phyloP scores from a whole-genome alignment of 2,888 invertebrate species.

The Noctuana brunneofusca region DNA sequence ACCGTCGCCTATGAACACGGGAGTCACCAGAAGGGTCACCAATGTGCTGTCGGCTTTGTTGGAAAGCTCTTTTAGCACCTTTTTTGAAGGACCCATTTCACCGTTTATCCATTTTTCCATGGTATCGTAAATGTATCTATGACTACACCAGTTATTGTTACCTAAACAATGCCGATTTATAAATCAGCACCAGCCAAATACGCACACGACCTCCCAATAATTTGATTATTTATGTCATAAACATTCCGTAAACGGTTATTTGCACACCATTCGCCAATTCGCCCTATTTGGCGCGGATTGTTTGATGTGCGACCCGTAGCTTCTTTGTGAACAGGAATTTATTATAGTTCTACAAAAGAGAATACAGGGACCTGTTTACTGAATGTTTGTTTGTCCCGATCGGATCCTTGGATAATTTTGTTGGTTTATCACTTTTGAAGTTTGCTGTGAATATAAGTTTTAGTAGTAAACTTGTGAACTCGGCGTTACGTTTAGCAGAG shows the following conservation, averaged over 20 bases:
- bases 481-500: not conserved
- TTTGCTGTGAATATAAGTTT: constrained; percentile 1
- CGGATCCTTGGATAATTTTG: constrained; percentile 26
- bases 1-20: too few relatives aligned
- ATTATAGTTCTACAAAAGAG: constrained; percentile 30
- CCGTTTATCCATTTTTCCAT: not conserved
- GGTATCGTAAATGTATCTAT: not conserved
- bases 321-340: constrained; percentile 30
- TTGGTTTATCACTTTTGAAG: constrained; percentile 22
- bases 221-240: constrained; percentile 34
- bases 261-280: constrained; percentile 24
- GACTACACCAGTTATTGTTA: not conserved
- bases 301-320: constrained; percentile 29
- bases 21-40: too few relatives aligned
- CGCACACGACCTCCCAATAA: constrained; percentile 18
- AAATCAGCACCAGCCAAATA: constrained; percentile 21
- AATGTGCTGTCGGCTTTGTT: too few relatives aligned
- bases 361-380: constrained; percentile 27
- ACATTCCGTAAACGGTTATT: constrained; percentile 23
- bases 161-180: constrained; percentile 29
- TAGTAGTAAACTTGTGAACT: not conserved
- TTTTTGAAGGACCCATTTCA: too few relatives aligned
- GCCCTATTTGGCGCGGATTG: constrained; percentile 22
- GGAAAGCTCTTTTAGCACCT: too few relatives aligned
- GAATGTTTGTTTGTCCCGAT: constrained; percentile 28